Percentiles rank a stretch among this genome's conserved stretches.
phyloP scores from a whole-genome alignment of 2,888 invertebrate genomes.

The Acronicta alni region DNA sequence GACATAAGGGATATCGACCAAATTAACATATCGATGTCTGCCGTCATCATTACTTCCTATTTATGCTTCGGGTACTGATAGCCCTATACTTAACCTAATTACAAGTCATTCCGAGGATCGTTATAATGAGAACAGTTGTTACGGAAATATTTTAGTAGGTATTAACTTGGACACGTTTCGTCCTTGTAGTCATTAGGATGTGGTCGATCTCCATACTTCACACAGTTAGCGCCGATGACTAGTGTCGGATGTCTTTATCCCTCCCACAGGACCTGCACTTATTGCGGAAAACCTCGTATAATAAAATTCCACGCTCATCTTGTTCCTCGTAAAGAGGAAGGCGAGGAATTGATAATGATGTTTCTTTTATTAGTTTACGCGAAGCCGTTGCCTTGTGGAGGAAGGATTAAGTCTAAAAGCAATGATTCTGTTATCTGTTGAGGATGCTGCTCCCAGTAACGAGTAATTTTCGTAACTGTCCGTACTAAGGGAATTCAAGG shows the following conservation, averaged over 20 bases:
- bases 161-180: conserved; percentile 51
- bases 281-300: conserved; percentile 80
- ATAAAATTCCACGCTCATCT: conserved; percentile 63
- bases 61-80: neutral
- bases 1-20: too few relatives aligned
- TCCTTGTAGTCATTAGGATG: conserved; percentile 83
- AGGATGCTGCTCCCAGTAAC: too few relatives aligned
- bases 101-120: conserved; percentile 2
- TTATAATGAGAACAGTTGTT: conserved; percentile 22
- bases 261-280: conserved; percentile 71
- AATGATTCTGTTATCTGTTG: conserved; percentile 2
- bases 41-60: too few relatives aligned
- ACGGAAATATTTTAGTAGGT: conserved; percentile 22
- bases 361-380: conserved; percentile 56
- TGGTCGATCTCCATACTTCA: conserved; percentile 75
- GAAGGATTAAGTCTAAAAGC: conserved; percentile 5
- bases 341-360: conserved; percentile 58
- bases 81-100: conserved; percentile 15
- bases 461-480: too few relatives aligned
- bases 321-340: conserved; percentile 62
- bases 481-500: neutral
- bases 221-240: conserved; percentile 65
- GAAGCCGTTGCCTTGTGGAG: conserved; percentile 27
- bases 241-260: conserved; percentile 75
- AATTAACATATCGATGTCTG: too few relatives aligned